Evolutionary conservation across 2,888 invertebrate genomes (phyloP).

Genomic region (Eilema caniola): DNA sequence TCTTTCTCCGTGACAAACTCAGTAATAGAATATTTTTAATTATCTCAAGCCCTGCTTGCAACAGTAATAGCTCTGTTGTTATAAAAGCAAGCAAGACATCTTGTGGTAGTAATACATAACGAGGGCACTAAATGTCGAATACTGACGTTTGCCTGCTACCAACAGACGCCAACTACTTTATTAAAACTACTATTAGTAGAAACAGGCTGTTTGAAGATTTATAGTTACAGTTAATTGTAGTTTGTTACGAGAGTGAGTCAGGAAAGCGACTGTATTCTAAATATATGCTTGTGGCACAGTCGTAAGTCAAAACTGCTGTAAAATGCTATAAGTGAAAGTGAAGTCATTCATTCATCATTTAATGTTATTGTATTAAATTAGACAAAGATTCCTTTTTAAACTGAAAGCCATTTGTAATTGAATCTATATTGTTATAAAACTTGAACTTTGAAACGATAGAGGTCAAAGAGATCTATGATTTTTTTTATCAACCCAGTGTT

Average conservation of each 20-base stretch:
- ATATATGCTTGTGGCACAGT: slow-evolving; percentile 10
- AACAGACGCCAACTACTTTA: slow-evolving; percentile 37
- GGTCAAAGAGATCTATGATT: neutral
- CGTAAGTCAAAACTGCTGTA: neutral
- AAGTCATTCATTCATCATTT: neutral
- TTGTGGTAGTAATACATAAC: slow-evolving; percentile 64
- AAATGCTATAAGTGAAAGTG: slow-evolving; percentile 6
- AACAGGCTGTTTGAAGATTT: slow-evolving; percentile 29
- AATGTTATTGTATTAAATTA: neutral
- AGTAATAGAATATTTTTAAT: neutral
- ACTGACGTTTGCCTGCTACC: slow-evolving; percentile 47
- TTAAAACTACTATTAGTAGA: slow-evolving; percentile 40
- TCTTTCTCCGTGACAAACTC: no score
- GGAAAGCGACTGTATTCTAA: slow-evolving; percentile 8
- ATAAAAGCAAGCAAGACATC: slow-evolving; percentile 59
- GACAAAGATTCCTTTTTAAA: neutral
- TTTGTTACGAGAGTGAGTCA: slow-evolving; percentile 13
- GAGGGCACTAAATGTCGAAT: slow-evolving; percentile 66
- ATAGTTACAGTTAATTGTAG: slow-evolving; percentile 16
- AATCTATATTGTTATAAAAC: neutral
- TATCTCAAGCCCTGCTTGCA: neutral
- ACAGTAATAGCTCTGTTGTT: slow-evolving; percentile 38
- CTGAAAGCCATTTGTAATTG: neutral
- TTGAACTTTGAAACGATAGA: neutral
- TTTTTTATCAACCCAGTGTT: no score